Evolutionary conservation across 2,113 vertebrate genomes (phyloP).

Genomic region (Rhea americana): DNA sequence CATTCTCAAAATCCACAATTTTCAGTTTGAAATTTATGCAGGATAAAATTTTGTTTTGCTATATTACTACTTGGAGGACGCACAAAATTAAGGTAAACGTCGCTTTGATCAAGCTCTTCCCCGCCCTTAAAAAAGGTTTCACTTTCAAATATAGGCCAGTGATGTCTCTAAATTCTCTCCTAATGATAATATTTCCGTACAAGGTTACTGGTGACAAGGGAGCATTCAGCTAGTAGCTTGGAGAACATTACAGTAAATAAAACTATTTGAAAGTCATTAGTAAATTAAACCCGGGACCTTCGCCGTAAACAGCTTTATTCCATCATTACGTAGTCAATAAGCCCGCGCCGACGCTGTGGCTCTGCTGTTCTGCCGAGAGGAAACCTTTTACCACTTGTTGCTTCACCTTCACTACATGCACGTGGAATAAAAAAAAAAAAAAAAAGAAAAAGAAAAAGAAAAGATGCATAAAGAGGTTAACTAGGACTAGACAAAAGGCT

Average conservation of each 20-base stretch:
- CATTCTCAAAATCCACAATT: neutral
- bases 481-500: neutral
- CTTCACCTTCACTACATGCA: neutral
- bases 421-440: neutral
- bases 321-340: neutral
- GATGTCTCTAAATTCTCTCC: neutral
- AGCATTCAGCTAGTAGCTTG: neutral
- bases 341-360: neutral
- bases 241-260: neutral
- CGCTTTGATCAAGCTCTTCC: neutral
- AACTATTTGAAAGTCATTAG: neutral
- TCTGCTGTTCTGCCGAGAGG: neutral
- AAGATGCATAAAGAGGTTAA: conserved; percentile 14
- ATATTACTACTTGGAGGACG: neutral
- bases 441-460: too few species aligned
- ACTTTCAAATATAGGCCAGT: neutral
- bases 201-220: neutral
- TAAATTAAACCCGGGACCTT: neutral
- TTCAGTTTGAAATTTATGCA: neutral
- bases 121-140: neutral
- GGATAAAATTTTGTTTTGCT: neutral
- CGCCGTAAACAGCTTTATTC: conserved; percentile 11
- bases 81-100: neutral
- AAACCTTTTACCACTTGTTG: conserved; percentile 54
- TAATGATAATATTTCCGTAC: neutral